phyloP scores from a whole-genome alignment of 2,797 vertebrate species.

The Nyctalus aviator region DNA sequence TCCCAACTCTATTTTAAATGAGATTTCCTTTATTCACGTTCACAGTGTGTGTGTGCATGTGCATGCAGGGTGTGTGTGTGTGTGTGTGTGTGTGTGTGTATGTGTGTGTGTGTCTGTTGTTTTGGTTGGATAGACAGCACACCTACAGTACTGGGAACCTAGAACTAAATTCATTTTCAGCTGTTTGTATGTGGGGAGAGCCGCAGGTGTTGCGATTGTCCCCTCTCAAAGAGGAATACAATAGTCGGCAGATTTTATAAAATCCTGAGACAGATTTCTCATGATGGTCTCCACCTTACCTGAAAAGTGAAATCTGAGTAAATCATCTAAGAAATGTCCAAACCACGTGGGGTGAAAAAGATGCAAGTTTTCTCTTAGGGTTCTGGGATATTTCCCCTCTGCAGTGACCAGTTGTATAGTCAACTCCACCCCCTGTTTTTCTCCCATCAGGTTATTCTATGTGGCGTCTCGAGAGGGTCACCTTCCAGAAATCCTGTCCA shows the following conservation, averaged over 20 bases:
- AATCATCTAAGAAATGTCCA: not conserved
- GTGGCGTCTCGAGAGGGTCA: conserved; percentile 98
- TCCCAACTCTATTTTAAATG: not conserved
- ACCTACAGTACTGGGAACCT: not conserved
- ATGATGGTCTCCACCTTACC: not conserved
- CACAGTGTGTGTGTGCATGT: not conserved
- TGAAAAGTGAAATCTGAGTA: not conserved
- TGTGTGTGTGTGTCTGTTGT: not conserved
- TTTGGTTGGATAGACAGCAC: not conserved
- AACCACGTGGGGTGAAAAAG: not conserved
- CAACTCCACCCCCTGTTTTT: conserved; percentile 81
- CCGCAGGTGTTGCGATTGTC: not conserved
- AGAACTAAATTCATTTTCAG: not conserved
- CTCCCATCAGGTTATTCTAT: conserved; percentile 94
- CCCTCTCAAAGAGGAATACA: not conserved
- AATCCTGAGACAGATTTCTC: not conserved
- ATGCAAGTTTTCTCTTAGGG: not conserved
- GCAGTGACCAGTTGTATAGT: not conserved
- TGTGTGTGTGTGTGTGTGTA: not conserved
- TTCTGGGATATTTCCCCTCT: conserved; percentile 24
- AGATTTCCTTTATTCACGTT: not conserved
- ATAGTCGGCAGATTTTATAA: not conserved
- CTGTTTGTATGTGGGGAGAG: not conserved
- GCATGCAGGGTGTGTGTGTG: not conserved
- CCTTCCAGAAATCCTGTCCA: conserved; percentile 97